A percentile compares a stretch with the other conserved stretches of the same genome.
phyloP scores from a whole-genome alignment of 2,888 invertebrate species.

The Sarcophaga variegata region DNA sequence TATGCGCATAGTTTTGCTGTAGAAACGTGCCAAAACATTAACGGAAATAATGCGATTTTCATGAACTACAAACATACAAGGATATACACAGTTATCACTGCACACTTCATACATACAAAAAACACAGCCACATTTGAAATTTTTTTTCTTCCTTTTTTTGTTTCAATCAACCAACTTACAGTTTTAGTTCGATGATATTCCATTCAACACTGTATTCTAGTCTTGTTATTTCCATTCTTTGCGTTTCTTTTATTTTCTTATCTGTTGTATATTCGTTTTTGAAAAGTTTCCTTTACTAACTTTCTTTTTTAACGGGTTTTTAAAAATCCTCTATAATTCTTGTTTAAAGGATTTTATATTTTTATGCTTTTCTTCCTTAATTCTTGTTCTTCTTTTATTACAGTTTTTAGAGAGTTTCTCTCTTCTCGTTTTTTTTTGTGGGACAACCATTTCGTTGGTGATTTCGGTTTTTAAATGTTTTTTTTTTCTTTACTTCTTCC shows the following conservation, averaged over 20 bases:
- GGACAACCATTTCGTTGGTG: background rate
- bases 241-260: background rate
- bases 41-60: constrained; percentile 68
- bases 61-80: constrained; percentile 58
- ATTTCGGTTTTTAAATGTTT: constrained; percentile 26
- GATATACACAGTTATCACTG: background rate
- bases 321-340: constrained; percentile 44
- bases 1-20: constrained; percentile 69
- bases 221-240: background rate
- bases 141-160: constrained; percentile 3
- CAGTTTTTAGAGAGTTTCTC: constrained; percentile 13
- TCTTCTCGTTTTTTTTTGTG: background rate
- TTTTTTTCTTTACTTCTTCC: too few relatives aligned
- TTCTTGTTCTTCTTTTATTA: constrained; percentile 10
- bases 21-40: constrained; percentile 68
- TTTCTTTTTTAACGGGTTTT: constrained; percentile 45
- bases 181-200: constrained; percentile 59
- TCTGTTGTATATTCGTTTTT: constrained; percentile 1
- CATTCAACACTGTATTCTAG: constrained; percentile 45
- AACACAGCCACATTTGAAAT: background rate
- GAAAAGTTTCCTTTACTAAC: constrained; percentile 19
- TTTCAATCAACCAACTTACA: constrained; percentile 23
- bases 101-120: background rate
- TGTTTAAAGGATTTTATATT: constrained; percentile 19
- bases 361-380: background rate